Evolutionary conservation across 1,140 invertebrate species (phyloP).

Genomic region (Trachymyrmex septentrionalis): DNA sequence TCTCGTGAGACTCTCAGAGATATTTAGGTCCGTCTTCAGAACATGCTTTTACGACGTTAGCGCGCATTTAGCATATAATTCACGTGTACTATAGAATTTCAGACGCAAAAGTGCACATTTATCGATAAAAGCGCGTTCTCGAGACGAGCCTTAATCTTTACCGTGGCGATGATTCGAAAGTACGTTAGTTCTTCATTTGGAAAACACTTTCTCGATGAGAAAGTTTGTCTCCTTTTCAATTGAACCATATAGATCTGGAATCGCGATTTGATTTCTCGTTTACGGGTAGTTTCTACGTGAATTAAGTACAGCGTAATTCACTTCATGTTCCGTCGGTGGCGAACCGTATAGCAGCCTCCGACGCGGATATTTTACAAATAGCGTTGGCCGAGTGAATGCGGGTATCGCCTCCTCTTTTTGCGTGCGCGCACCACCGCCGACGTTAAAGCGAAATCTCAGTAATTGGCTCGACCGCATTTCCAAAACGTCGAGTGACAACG

Average conservation of each 20-base stretch:
- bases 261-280: neutral
- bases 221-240: neutral
- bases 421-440: constrained; percentile 1
- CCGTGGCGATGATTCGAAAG: neutral
- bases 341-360: neutral
- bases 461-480: constrained; percentile 56
- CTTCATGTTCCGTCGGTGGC: constrained; percentile 33
- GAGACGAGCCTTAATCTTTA: neutral
- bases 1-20: neutral
- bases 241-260: too few species aligned
- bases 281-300: constrained; percentile 34
- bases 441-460: constrained; percentile 59
- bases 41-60: too few species aligned
- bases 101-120: too few species aligned
- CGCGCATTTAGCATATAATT: too few species aligned
- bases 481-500: constrained; percentile 49
- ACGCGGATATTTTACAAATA: constrained; percentile 51
- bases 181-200: neutral
- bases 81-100: too few species aligned
- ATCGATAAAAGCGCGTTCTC: too few species aligned
- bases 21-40: neutral
- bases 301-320: constrained; percentile 40
- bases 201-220: neutral
- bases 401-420: constrained; percentile 48
- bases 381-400: constrained; percentile 29